A percentile compares a stretch with the other conserved stretches of the same genome.
Conservation (phyloP, 2,797 vertebrate species). For the Glyptemys insculpta region DNA sequence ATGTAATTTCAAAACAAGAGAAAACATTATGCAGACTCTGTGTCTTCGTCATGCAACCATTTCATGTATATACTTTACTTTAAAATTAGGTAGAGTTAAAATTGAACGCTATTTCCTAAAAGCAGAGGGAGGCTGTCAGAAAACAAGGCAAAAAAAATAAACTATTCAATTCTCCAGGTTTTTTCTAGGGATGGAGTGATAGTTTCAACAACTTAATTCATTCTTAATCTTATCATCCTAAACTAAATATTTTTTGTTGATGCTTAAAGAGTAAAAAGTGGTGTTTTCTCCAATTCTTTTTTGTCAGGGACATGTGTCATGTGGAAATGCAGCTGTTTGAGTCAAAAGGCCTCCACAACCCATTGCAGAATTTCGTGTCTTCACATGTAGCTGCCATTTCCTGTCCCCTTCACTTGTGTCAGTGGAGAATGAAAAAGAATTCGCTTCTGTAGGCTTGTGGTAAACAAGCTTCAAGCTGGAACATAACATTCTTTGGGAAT, state of each 20-base stretch:
- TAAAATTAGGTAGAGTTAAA: background rate
- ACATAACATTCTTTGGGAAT: background rate
- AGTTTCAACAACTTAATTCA: conserved; percentile 54
- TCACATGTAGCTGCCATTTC: background rate
- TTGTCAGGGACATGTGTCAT: conserved; percentile 36
- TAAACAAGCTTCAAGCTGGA: background rate
- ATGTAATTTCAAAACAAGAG: background rate
- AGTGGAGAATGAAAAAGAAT: background rate
- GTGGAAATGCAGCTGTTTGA: background rate
- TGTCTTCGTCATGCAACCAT: background rate
- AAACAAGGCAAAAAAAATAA: background rate
- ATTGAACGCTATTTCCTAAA: background rate
- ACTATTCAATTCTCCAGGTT: background rate
- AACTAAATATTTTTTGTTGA: conserved; percentile 57
- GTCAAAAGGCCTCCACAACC: background rate
- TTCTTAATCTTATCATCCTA: conserved; percentile 52
- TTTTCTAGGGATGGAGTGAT: conserved; percentile 27
- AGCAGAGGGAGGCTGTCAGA: background rate
- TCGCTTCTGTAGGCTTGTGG: background rate
- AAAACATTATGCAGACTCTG: background rate
- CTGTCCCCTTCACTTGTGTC: background rate
- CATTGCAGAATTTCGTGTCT: background rate
- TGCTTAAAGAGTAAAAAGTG: conserved; percentile 46
- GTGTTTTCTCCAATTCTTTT: conserved; percentile 50
- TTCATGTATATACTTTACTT: background rate